These are phyloP conservation scores for Oreohelix idahoensis DNA, from an alignment of 1,140 invertebrate genomes.

Conservation along the genomic window DNA sequence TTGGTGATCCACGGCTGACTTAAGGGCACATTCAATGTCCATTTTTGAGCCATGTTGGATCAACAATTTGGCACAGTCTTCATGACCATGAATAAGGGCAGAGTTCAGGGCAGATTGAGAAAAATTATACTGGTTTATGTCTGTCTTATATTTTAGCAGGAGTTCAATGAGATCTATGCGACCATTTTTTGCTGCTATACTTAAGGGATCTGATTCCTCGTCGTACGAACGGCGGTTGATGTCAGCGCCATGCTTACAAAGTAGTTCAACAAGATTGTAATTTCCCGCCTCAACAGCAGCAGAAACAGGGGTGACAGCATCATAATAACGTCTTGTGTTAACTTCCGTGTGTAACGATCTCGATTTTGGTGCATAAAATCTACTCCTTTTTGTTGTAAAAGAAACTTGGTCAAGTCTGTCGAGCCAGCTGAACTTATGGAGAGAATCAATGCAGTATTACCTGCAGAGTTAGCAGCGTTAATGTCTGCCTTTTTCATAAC, in stretches of 20 bases:
- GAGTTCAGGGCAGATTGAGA: neutral
- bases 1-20: neutral
- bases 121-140: neutral
- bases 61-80: neutral
- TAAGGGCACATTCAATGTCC: neutral
- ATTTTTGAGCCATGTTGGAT: neutral
- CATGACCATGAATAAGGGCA: neutral
- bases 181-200: neutral
- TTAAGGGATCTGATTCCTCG: neutral
- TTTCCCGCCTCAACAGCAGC: too few species aligned
- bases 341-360: neutral
- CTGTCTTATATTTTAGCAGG: neutral
- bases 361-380: neutral
- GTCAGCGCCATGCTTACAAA: neutral
- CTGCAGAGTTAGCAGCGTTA: neutral
- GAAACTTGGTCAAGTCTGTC: neutral
- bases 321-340: neutral
- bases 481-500: neutral
- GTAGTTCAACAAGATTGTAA: neutral
- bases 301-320: neutral
- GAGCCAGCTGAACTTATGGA: neutral
- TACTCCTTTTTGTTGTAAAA: too few species aligned
- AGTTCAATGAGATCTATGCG: neutral
- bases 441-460: neutral
- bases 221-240: too few species aligned